Conservation (phyloP, 2,888 invertebrate genomes). For the Drosophila infuscata region DNA sequence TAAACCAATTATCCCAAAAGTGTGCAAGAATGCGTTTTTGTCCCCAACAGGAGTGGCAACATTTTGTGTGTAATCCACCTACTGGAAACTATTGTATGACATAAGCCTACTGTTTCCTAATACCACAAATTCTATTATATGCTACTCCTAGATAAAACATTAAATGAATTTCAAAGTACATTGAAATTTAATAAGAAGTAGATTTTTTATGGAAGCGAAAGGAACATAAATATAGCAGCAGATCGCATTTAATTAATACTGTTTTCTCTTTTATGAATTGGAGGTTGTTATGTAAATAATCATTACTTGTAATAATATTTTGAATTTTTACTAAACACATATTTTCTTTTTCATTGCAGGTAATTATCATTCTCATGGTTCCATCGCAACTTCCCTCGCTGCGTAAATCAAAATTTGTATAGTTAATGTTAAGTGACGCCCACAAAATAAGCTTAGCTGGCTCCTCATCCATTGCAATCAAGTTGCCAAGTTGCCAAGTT, state of each 20-base stretch:
- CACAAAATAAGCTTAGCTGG: conserved; percentile 18
- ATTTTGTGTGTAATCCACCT: not conserved
- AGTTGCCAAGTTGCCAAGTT: conserved; percentile 18
- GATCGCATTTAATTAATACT: not conserved
- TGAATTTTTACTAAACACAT: not conserved
- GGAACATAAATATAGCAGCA: not conserved
- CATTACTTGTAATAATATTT: not conserved
- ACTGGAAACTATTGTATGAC: not conserved
- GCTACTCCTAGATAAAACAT: not conserved
- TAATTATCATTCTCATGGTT: conserved; percentile 37
- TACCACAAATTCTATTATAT: not conserved
- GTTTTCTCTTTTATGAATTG: not conserved
- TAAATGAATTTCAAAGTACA: not conserved
- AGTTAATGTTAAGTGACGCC: conserved; percentile 20
- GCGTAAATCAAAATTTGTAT: conserved; percentile 47
- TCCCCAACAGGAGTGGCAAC: not conserved
- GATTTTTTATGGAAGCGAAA: not conserved
- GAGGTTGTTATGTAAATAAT: too few relatives aligned
- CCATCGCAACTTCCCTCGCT: not conserved
- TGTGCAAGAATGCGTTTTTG: not conserved
- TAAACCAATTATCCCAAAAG: conserved; percentile 16
- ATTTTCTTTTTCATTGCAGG: conserved; percentile 50
- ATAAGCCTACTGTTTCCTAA: not conserved
- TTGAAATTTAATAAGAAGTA: not conserved
- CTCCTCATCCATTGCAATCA: conserved; percentile 54